These are phyloP conservation scores for Agapornis roseicollis DNA, from an alignment of 2,113 vertebrate species.

Conservation along the genomic window DNA sequence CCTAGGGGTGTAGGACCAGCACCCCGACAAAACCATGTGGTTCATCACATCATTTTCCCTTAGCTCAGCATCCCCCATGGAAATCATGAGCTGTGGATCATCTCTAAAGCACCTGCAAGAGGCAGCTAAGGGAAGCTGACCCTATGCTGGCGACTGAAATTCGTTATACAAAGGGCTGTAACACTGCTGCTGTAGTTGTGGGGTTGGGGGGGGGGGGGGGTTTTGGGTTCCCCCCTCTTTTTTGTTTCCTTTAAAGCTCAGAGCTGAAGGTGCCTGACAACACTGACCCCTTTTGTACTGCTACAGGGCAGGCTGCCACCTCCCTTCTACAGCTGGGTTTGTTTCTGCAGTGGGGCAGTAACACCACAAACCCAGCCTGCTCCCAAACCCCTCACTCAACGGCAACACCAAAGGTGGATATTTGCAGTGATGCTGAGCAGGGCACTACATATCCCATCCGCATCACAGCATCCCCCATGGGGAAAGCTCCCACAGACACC, in stretches of 20 bases:
- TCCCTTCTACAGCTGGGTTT: neutral
- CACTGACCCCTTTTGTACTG: neutral
- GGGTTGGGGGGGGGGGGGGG: too few species aligned
- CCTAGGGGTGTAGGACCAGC: neutral
- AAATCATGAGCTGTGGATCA: neutral
- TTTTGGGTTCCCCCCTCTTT: neutral
- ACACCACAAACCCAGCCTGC: neutral
- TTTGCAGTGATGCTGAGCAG: neutral
- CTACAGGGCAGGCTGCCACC: neutral
- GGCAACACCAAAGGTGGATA: rapidly evolving
- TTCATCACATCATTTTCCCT: neutral
- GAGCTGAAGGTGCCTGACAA: neutral
- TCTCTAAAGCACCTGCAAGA: neutral
- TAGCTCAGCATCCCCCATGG: neutral
- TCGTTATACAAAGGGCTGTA: neutral
- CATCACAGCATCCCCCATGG: neutral
- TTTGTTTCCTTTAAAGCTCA: neutral
- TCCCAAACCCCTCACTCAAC: neutral
- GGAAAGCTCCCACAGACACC: neutral
- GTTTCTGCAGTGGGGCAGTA: neutral
- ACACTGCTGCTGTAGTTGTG: neutral
- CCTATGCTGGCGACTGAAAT: neutral
- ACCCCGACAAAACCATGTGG: neutral
- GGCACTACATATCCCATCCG: neutral
- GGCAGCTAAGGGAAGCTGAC: neutral